phyloP scores from a whole-genome alignment of 2,113 vertebrate species.

The Planiliza haematocheilus region DNA sequence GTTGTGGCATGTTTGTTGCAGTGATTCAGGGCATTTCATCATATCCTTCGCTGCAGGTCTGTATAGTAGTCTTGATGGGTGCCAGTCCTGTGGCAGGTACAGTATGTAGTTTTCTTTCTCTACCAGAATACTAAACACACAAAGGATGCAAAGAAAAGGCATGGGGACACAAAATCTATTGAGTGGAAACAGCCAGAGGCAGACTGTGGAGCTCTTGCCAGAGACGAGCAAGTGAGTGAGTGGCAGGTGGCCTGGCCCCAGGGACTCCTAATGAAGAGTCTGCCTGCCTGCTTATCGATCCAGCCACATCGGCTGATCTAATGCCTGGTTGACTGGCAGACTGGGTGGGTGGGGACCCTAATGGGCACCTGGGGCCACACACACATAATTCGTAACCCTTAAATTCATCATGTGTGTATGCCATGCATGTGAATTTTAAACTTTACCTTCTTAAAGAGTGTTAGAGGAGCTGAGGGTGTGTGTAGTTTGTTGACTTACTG shows the following conservation, averaged over 20 bases:
- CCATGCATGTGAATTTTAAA: background rate
- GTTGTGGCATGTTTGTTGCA: background rate
- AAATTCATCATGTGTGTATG: slow-evolving; percentile 15
- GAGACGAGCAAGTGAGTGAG: slow-evolving; percentile 60
- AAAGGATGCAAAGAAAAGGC: slow-evolving; percentile 35
- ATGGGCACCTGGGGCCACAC: slow-evolving; percentile 61
- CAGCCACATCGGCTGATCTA: slow-evolving; percentile 70
- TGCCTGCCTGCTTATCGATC: slow-evolving; percentile 78
- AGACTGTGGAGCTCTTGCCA: slow-evolving; percentile 33
- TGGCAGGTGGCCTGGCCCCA: slow-evolving; percentile 75
- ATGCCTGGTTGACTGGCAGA: slow-evolving; percentile 63
- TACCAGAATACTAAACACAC: slow-evolving; percentile 16
- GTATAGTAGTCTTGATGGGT: background rate
- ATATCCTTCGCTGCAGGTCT: background rate
- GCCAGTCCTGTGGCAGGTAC: slow-evolving; percentile 7
- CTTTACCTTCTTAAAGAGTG: background rate
- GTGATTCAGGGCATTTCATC: background rate
- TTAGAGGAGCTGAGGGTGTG: background rate
- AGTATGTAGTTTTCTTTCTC: slow-evolving; percentile 16
- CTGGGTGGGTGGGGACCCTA: slow-evolving; percentile 24
- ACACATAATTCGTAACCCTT: slow-evolving; percentile 21
- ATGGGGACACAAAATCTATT: slow-evolving; percentile 42
- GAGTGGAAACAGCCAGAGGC: slow-evolving; percentile 42
- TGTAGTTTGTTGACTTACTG: slow-evolving; percentile 1
- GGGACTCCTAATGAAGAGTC: slow-evolving; percentile 81